Conservation (phyloP, 2,797 vertebrate genomes). For the Sparidentex hasta region DNA sequence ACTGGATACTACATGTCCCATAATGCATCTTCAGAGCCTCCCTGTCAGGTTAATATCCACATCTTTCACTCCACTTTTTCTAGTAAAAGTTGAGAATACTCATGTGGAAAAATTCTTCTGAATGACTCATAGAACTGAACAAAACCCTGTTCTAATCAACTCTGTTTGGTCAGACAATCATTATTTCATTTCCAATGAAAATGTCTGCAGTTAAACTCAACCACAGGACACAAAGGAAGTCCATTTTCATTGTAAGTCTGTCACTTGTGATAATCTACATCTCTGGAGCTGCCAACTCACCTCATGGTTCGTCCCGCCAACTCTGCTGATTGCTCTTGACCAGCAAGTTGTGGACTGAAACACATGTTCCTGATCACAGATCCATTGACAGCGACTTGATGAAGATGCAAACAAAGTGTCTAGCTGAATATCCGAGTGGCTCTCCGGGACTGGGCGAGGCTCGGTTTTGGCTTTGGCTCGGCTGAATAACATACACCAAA, state of each 20-base stretch:
- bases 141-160: background rate
- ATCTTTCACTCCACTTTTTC: background rate
- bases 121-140: constrained; percentile 11
- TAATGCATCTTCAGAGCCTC: background rate
- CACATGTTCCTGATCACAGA: constrained; percentile 62
- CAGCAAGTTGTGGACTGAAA: constrained; percentile 13
- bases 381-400: constrained; percentile 44
- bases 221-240: constrained; percentile 17
- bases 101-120: background rate
- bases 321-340: constrained; percentile 30
- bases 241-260: background rate
- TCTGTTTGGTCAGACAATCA: background rate
- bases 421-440: constrained; percentile 35
- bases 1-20: background rate
- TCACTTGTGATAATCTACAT: constrained; percentile 14
- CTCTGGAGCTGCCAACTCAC: constrained; percentile 4
- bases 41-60: background rate
- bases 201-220: constrained; percentile 21
- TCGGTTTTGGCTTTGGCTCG: constrained; percentile 46
- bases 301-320: background rate
- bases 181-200: constrained; percentile 21
- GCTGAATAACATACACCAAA: constrained; percentile 10
- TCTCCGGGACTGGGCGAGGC: constrained; percentile 46
- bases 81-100: background rate
- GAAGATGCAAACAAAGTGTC: constrained; percentile 72